These are phyloP conservation scores for Pharmacophagus antenor DNA, from an alignment of 2,888 invertebrate genomes.

Conservation along the genomic window DNA sequence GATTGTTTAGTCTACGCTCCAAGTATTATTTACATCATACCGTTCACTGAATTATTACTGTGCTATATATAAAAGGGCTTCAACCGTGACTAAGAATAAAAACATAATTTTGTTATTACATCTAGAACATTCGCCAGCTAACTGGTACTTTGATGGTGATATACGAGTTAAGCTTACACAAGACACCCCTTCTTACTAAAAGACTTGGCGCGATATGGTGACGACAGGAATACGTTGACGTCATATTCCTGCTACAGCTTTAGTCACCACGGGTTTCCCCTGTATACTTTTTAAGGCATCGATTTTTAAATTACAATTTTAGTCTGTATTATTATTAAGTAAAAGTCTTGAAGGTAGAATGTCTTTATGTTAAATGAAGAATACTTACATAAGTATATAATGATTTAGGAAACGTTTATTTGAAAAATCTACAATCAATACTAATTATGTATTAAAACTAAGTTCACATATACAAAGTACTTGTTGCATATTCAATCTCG, in stretches of 20 bases:
- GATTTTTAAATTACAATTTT: background rate
- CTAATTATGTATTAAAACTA: background rate
- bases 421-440: background rate
- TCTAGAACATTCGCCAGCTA: conserved; percentile 10
- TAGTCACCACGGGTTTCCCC: conserved; percentile 10
- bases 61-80: conserved; percentile 1
- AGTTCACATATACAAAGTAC: background rate
- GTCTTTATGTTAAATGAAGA: background rate
- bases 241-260: conserved; percentile 5
- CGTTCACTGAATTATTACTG: background rate
- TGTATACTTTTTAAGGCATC: background rate
- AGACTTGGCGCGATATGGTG: conserved; percentile 4
- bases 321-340: background rate
- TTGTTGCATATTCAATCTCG: conserved; percentile 1
- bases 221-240: conserved; percentile 1
- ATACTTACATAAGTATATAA: background rate
- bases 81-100: conserved; percentile 14
- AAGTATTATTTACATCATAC: background rate
- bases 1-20: conserved; percentile 1
- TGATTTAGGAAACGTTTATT: background rate
- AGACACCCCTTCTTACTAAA: background rate
- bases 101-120: conserved; percentile 15
- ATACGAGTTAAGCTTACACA: conserved; percentile 10
- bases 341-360: background rate
- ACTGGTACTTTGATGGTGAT: background rate